Conservation (phyloP, 2,888 invertebrate genomes). For the Hirudinaria manillensis region DNA sequence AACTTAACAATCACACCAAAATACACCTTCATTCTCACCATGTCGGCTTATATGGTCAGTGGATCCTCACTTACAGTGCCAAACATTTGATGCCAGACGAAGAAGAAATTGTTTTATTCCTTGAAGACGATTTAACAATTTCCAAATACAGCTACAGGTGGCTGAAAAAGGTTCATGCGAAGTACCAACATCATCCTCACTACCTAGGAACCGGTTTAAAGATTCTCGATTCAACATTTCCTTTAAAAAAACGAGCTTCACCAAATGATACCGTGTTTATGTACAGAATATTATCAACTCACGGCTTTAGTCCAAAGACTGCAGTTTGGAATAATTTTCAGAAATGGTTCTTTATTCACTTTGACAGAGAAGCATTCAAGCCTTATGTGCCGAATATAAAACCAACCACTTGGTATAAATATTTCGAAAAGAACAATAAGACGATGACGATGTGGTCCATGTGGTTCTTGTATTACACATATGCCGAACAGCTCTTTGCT, state of each 20-base stretch:
- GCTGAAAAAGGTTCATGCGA: slow-evolving; percentile 43
- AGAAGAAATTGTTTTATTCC: slow-evolving; percentile 44
- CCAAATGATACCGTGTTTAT: slow-evolving; percentile 32
- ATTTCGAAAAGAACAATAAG: slow-evolving; percentile 24
- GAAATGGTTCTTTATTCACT: slow-evolving; percentile 28
- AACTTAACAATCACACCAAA: slow-evolving; percentile 4
- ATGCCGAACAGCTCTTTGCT: slow-evolving; percentile 29
- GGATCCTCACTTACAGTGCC: slow-evolving; percentile 43
- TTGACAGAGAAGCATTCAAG: slow-evolving; percentile 20
- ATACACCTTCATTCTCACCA: slow-evolving; percentile 39
- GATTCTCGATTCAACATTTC: slow-evolving; percentile 39
- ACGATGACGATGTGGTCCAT: slow-evolving; percentile 38
- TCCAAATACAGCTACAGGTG: slow-evolving; percentile 44
- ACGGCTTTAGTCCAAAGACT: slow-evolving; percentile 31
- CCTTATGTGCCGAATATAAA: slow-evolving; percentile 36
- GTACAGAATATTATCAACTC: slow-evolving; percentile 32
- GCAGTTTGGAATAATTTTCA: slow-evolving; percentile 31
- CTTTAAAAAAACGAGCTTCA: background rate
- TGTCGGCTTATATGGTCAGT: slow-evolving; percentile 42
- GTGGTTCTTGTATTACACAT: slow-evolving; percentile 38
- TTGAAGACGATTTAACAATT: slow-evolving; percentile 47
- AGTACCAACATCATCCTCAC: slow-evolving; percentile 40
- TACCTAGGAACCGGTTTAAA: slow-evolving; percentile 44
- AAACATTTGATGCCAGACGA: slow-evolving; percentile 24
- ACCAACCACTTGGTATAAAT: slow-evolving; percentile 37